Percentiles rank a stretch among this genome's conserved stretches.
Evolutionary conservation across 2,113 vertebrate species (phyloP).

Genomic region (Mormoops blainvillei): DNA sequence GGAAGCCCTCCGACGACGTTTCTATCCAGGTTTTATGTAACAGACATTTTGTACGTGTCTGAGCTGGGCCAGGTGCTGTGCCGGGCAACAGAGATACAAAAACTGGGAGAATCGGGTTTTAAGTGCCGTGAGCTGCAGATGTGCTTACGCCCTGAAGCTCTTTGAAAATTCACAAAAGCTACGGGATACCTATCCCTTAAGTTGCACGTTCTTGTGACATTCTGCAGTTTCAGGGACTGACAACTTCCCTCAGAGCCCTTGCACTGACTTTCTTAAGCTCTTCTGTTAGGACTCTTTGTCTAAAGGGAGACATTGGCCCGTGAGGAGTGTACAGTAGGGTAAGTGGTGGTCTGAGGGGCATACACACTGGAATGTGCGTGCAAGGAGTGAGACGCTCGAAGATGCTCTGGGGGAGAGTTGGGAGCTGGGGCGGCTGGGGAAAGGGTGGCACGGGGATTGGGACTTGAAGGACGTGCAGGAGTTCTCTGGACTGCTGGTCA

Average conservation of each 20-base stretch:
- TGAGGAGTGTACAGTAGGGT: no score
- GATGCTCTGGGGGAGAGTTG: neutral
- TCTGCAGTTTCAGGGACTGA: neutral
- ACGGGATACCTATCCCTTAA: neutral
- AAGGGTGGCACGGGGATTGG: neutral
- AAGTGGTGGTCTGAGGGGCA: neutral
- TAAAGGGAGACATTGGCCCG: neutral
- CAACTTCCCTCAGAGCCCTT: neutral
- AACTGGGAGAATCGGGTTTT: neutral
- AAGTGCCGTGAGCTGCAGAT: neutral
- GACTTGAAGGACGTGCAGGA: neutral
- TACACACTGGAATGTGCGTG: neutral
- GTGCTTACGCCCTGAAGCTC: neutral
- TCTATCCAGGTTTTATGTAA: neutral
- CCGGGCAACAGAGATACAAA: neutral
- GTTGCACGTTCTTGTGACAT: neutral
- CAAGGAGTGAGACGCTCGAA: no score
- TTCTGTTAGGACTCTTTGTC: neutral
- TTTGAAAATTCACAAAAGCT: neutral
- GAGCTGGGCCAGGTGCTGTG: neutral
- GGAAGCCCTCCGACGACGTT: neutral
- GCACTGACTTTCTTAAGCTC: neutral
- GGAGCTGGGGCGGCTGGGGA: neutral
- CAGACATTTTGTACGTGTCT: neutral
- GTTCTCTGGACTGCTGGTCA: neutral